Conservation (phyloP, 2,797 vertebrate genomes). For the Cottoperca gobio region DNA sequence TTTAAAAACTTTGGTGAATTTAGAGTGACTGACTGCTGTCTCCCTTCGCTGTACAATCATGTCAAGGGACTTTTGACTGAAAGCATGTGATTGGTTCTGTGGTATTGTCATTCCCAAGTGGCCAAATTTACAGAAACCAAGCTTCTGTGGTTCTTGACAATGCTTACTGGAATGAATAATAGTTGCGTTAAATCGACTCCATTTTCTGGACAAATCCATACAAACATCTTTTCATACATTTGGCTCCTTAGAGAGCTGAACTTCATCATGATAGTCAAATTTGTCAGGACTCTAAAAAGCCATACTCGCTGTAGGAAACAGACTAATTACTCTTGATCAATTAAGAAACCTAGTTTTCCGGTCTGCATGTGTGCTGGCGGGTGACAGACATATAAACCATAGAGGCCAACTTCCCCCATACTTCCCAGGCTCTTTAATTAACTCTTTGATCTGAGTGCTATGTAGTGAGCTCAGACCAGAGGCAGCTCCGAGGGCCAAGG, state of each 20-base stretch:
- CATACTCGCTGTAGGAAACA: slow-evolving; percentile 60
- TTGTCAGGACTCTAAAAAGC: slow-evolving; percentile 54
- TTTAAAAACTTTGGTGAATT: slow-evolving; percentile 44
- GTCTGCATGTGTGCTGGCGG: slow-evolving; percentile 67
- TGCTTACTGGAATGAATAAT: slow-evolving; percentile 36
- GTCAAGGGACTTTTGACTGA: slow-evolving; percentile 62
- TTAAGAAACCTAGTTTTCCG: slow-evolving; percentile 73
- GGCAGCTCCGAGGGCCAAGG: slow-evolving; percentile 50
- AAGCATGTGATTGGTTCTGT: slow-evolving; percentile 64
- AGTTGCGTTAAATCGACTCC: slow-evolving; percentile 28
- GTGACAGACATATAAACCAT: slow-evolving; percentile 75
- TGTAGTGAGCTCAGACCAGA: slow-evolving; percentile 58
- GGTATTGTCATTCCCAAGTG: slow-evolving; percentile 49
- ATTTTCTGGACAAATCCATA: slow-evolving; percentile 26
- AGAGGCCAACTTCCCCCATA: slow-evolving; percentile 68
- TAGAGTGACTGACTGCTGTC: slow-evolving; percentile 38
- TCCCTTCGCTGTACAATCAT: slow-evolving; percentile 45
- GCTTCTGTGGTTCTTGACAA: slow-evolving; percentile 30
- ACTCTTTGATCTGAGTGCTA: slow-evolving; percentile 74
- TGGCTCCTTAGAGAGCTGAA: slow-evolving; percentile 33
- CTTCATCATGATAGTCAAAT: slow-evolving; percentile 43
- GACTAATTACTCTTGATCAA: slow-evolving; percentile 75
- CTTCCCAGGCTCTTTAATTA: slow-evolving; percentile 73
- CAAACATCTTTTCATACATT: slow-evolving; percentile 37
- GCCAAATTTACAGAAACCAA: slow-evolving; percentile 49